A percentile compares a stretch with the other conserved stretches of the same genome.
Conservation (phyloP, 2,888 invertebrate genomes). For the Chrysina gloriosa region DNA sequence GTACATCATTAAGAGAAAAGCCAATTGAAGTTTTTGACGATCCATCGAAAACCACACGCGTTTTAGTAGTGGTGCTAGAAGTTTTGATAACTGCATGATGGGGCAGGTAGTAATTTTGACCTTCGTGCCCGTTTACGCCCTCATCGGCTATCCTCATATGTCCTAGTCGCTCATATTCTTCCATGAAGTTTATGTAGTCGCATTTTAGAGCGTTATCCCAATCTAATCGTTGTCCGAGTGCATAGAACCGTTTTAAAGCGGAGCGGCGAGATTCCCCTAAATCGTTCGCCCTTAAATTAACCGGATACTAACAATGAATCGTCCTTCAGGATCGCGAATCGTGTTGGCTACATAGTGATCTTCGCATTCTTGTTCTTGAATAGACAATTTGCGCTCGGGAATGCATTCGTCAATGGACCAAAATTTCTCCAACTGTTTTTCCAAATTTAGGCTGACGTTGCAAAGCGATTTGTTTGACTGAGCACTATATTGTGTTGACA, state of each 20-base stretch:
- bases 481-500: too few species aligned
- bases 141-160: neutral
- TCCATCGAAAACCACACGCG: constrained; percentile 17
- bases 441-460: too few species aligned
- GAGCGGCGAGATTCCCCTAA: neutral
- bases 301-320: neutral
- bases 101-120: neutral
- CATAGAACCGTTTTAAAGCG: neutral
- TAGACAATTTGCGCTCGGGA: neutral
- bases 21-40: constrained; percentile 6
- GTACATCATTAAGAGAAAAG: constrained; percentile 15
- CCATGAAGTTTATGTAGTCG: neutral
- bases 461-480: too few species aligned
- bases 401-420: neutral
- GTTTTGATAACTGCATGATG: constrained; percentile 25
- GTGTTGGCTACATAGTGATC: neutral
- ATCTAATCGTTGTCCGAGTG: neutral
- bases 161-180: neutral
- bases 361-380: constrained; percentile 5
- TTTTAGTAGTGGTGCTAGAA: constrained; percentile 9
- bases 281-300: neutral
- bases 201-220: neutral
- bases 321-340: neutral
- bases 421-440: neutral
- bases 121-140: too few species aligned